These are phyloP conservation scores for Hirudinaria manillensis DNA, from an alignment of 2,888 invertebrate species.

Conservation along the genomic window DNA sequence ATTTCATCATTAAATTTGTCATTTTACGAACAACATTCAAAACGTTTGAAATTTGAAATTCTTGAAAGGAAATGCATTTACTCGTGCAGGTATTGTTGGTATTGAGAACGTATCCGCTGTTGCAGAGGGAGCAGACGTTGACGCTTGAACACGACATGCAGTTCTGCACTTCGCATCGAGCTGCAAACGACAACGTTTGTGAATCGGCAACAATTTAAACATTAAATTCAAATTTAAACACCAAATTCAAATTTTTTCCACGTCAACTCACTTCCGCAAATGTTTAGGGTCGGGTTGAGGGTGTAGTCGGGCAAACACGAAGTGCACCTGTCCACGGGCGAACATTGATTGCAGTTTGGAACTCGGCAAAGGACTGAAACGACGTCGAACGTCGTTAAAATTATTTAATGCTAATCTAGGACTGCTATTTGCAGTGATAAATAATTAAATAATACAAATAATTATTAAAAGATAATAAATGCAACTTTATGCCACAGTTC, in stretches of 20 bases:
- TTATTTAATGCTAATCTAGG: too few relatives aligned
- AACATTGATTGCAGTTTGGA: slow-evolving; percentile 13
- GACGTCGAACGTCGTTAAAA: too few relatives aligned
- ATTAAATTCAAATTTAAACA: too few relatives aligned
- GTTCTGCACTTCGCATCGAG: slow-evolving; percentile 19
- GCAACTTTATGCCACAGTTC: too few relatives aligned
- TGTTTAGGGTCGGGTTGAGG: not conserved
- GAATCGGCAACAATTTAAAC: too few relatives aligned
- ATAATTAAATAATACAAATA: too few relatives aligned
- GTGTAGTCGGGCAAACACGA: not conserved
- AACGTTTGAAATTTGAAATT: not conserved
- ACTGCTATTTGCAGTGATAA: too few relatives aligned
- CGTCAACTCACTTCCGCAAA: too few relatives aligned
- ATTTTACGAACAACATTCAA: too few relatives aligned
- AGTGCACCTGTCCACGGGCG: not conserved
- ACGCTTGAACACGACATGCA: slow-evolving; percentile 8
- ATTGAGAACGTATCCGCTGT: slow-evolving; percentile 6
- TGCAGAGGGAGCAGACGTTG: slow-evolving; percentile 20
- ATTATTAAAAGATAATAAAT: too few relatives aligned
- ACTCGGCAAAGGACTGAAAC: slow-evolving; percentile 11
- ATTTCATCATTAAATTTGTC: too few relatives aligned
- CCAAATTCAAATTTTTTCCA: too few relatives aligned
- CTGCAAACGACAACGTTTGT: not conserved
- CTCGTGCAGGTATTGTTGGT: slow-evolving; percentile 10
- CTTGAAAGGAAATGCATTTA: not conserved